A percentile compares a stretch with the other conserved stretches of the same genome.
Conservation (phyloP, 2,888 invertebrate species). For the Torymus auratus region DNA sequence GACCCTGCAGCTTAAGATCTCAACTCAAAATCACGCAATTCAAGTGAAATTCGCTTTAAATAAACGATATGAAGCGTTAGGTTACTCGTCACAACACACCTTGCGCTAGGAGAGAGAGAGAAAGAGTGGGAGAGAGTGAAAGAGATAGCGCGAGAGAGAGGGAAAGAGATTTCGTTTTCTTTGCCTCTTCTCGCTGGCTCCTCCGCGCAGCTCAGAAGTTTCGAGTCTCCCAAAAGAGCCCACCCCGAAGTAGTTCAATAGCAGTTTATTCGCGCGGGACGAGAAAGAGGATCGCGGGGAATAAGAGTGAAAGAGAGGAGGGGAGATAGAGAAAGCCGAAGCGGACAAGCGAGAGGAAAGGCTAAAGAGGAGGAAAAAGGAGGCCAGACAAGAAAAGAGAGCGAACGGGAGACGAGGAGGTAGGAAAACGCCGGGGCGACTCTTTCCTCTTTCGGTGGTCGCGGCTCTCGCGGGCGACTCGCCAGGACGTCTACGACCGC, state of each 20-base stretch:
- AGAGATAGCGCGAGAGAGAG: too few species aligned
- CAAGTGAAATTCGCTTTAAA: slow-evolving; percentile 30
- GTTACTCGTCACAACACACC: not conserved
- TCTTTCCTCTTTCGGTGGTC: slow-evolving; percentile 32
- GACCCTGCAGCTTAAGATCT: not conserved
- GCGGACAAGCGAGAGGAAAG: not conserved
- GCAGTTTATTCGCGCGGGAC: slow-evolving; percentile 53
- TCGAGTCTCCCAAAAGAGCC: slow-evolving; percentile 31
- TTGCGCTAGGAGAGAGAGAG: not conserved
- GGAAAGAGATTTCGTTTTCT: slow-evolving; percentile 18
- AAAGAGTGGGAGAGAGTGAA: too few species aligned
- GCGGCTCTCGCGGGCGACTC: slow-evolving; percentile 53
- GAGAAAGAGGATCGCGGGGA: slow-evolving; percentile 18
- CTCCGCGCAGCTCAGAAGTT: slow-evolving; percentile 8
- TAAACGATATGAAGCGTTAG: slow-evolving; percentile 28
- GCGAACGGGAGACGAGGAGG: not conserved
- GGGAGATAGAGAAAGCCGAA: not conserved
- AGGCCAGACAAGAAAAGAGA: not conserved
- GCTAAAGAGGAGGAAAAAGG: slow-evolving; percentile 5
- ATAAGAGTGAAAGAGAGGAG: slow-evolving; percentile 33
- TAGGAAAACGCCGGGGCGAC: slow-evolving; percentile 1
- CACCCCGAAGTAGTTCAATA: slow-evolving; percentile 51
- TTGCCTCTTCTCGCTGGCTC: not conserved
- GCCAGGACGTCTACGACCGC: slow-evolving; percentile 64
- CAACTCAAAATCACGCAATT: slow-evolving; percentile 6